Evolutionary conservation across 2,888 invertebrate species (phyloP), one percentile per base, ranked within the genome.

Genomic region (Allolobophora icterica): DNA sequence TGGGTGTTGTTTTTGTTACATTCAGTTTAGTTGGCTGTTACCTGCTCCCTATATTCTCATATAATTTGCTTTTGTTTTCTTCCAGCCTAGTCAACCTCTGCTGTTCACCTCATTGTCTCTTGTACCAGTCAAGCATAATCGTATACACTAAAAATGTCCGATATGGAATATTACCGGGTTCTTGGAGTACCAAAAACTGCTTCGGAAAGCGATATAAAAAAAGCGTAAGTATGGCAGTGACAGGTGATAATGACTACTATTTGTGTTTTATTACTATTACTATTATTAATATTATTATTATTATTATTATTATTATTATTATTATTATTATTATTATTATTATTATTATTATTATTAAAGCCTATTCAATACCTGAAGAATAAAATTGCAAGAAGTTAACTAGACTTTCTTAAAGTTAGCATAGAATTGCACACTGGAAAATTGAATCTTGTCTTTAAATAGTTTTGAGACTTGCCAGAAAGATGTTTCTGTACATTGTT

Each of bases 201-300:
- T 93, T 96, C 97, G 91, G 97, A 97, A 92, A 96, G 96, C 92
- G 99, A 99, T 96, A 98, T 99, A 93, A 99, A 99, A 96, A 99
- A 99, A 96, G 98, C 99, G 98, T 99, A 97, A 97, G 98, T 97
- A 71, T 38, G 92, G 34, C 34, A 71, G 17, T 40, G 19, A 35
- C 35, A 15, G 17, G 30, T 35, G 21, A 87, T 87, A n/a, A 87
- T 35, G 34, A 35, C 0, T 89, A 13, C 8, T 19, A 40, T 24
- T 89, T n/a, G 42, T 11, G 15, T 91, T n/a, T 24, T 34, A 0
- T 71, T 89, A 4, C 6, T 21, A 21, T 52, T 52, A 6, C 21
- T 15, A 6, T 8, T 52, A 24, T 15, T 19, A 4, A 21, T 19
- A 52, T 13, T 21, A 52, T 19, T 52, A 52, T 24, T 19, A 4